Conservation (phyloP, 2,113 vertebrate genomes). For the Nerophis lumbriciformis region DNA sequence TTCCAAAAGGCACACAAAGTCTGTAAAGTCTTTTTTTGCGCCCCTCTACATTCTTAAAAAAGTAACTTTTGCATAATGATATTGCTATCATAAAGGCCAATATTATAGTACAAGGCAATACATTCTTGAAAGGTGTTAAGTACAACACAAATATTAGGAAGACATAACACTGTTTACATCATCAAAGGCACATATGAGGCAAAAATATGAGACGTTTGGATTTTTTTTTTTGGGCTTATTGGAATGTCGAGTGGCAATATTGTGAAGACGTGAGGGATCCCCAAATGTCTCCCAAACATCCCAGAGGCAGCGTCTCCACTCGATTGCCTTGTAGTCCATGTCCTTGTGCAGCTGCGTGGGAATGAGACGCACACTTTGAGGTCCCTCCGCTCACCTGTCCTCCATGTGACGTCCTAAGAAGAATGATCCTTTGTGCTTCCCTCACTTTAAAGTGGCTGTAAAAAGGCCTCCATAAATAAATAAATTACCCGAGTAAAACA, state of each 20-base stretch:
- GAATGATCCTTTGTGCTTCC: conserved; percentile 44
- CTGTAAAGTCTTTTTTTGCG: neutral
- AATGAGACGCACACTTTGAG: conserved; percentile 23
- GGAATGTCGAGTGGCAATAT: neutral
- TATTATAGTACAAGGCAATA: conserved; percentile 51
- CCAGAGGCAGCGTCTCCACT: conserved; percentile 13
- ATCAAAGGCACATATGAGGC: conserved; percentile 65
- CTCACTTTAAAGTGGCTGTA: conserved; percentile 52
- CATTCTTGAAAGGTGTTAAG: conserved; percentile 40
- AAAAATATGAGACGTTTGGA: conserved; percentile 27
- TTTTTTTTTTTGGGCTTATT: conserved; percentile 46
- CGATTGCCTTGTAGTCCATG: conserved; percentile 32
- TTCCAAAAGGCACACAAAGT: conserved; percentile 28
- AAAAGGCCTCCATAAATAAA: conserved; percentile 74
- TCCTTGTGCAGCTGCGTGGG: conserved; percentile 40
- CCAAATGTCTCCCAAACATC: conserved; percentile 16
- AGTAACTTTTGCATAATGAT: conserved; percentile 41
- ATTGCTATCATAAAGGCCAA: conserved; percentile 43
- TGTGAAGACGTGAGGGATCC: neutral
- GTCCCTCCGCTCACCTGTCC: conserved; percentile 31
- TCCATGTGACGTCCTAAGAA: conserved; percentile 14
- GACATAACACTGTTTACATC: conserved; percentile 71
- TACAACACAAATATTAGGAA: conserved; percentile 36
- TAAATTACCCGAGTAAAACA: conserved; percentile 67
- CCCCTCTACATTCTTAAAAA: conserved; percentile 22